phyloP scores from a whole-genome alignment of 2,797 vertebrate species.

The Anguilla obscura region DNA sequence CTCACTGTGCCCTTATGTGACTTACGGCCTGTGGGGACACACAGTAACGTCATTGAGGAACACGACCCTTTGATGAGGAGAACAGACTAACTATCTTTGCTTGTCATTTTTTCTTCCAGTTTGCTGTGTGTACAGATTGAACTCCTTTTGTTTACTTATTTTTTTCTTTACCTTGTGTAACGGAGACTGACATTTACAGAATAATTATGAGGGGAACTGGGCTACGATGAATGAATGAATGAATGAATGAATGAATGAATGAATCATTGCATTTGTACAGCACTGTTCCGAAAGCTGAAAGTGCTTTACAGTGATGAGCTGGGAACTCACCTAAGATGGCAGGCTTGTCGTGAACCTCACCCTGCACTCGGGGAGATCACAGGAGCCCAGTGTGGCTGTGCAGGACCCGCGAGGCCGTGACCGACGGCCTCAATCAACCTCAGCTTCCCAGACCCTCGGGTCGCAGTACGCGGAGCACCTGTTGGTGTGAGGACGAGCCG shows the following conservation, averaged over 20 bases:
- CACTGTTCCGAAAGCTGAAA: too few relatives aligned
- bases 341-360: slow-evolving; percentile 2
- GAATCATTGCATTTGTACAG: too few relatives aligned
- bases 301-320: too few relatives aligned
- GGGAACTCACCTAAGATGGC: not conserved
- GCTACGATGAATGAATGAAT: not conserved
- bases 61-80: too few relatives aligned
- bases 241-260: too few relatives aligned
- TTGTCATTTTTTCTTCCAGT: not conserved
- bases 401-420: slow-evolving; percentile 14
- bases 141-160: not conserved
- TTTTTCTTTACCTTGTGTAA: not conserved
- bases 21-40: too few relatives aligned
- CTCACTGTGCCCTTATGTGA: too few relatives aligned
- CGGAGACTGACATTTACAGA: not conserved
- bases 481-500: slow-evolving; percentile 49
- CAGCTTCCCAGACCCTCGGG: slow-evolving; percentile 49
- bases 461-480: slow-evolving; percentile 51
- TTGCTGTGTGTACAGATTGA: not conserved
- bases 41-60: too few relatives aligned
- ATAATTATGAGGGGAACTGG: not conserved
- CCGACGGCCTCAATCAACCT: not conserved
- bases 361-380: slow-evolving; percentile 37
- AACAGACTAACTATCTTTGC: not conserved
- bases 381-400: slow-evolving; percentile 42